Percentiles rank a stretch among this genome's conserved stretches.
These are phyloP conservation scores for Periplaneta americana DNA, from an alignment of 1,140 invertebrate genomes.

Conservation along the genomic window DNA sequence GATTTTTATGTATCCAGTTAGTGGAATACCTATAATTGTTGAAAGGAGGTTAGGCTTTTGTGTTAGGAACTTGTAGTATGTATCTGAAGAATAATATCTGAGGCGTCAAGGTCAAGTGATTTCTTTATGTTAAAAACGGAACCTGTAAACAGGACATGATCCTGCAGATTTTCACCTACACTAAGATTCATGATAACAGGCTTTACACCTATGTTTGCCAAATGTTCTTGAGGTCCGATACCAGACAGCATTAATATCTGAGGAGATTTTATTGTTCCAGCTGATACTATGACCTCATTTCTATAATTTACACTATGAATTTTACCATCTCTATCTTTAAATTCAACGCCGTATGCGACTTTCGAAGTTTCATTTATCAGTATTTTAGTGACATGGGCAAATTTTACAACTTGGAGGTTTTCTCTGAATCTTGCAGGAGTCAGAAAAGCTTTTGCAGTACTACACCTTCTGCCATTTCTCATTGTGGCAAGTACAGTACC, in stretches of 20 bases:
- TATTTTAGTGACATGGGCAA: constrained; percentile 34
- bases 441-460: constrained; percentile 43
- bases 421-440: constrained; percentile 35
- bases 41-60: background rate
- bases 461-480: constrained; percentile 45
- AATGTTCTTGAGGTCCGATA: constrained; percentile 73
- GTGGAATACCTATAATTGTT: background rate
- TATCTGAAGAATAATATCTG: background rate
- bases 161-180: constrained; percentile 80
- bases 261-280: constrained; percentile 83
- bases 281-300: constrained; percentile 81
- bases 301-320: constrained; percentile 62
- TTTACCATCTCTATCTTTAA: constrained; percentile 48
- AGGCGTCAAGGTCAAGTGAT: background rate
- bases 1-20: background rate
- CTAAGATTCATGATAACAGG: constrained; percentile 35
- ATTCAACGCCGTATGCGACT: constrained; percentile 26
- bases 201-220: constrained; percentile 50
- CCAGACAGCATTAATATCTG: constrained; percentile 91
- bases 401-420: constrained; percentile 44
- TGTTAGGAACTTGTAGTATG: background rate
- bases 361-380: background rate
- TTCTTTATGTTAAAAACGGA: background rate
- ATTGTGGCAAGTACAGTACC: constrained; percentile 39
- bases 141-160: constrained; percentile 81